These are phyloP conservation scores for Ophion ellenae DNA, from an alignment of 2,888 invertebrate species.

Conservation along the genomic window DNA sequence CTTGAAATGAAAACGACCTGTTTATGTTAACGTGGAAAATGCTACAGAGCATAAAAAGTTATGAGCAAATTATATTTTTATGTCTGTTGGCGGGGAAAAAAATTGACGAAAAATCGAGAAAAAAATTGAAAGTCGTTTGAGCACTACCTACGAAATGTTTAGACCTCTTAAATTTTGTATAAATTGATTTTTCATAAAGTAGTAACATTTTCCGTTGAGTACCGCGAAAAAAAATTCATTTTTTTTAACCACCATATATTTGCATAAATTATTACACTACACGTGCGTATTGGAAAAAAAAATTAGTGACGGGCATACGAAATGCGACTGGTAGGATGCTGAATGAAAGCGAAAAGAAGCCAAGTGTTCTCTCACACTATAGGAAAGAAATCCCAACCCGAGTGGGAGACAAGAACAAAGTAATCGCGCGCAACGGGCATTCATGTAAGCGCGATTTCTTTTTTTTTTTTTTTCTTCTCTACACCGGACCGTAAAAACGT, in stretches of 20 bases:
- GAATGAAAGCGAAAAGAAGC: conserved; percentile 24
- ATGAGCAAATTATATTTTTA: too few species aligned
- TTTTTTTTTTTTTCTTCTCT: neutral
- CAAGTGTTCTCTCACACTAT: neutral
- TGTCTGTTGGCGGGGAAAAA: too few species aligned
- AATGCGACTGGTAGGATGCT: conserved; percentile 16
- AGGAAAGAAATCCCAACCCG: neutral
- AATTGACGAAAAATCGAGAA: too few species aligned
- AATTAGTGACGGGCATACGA: conserved; percentile 21
- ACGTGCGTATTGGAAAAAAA: neutral
- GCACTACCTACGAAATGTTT: too few species aligned
- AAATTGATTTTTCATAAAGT: too few species aligned
- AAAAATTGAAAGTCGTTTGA: too few species aligned
- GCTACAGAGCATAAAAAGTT: too few species aligned
- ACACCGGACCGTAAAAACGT: conserved; percentile 1
- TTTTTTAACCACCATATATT: neutral
- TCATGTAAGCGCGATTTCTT: conserved; percentile 6
- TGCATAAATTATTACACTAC: neutral
- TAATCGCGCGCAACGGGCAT: conserved; percentile 5
- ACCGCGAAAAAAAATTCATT: neutral
- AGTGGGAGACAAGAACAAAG: conserved; percentile 13
- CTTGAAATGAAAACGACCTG: too few species aligned
- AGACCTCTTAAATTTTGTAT: too few species aligned
- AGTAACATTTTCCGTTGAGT: too few species aligned
- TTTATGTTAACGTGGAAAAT: too few species aligned